Base-by-base conservation (phyloP, 2,113 vertebrate genomes). In the Cyprinodon brontotheroides region DNA sequence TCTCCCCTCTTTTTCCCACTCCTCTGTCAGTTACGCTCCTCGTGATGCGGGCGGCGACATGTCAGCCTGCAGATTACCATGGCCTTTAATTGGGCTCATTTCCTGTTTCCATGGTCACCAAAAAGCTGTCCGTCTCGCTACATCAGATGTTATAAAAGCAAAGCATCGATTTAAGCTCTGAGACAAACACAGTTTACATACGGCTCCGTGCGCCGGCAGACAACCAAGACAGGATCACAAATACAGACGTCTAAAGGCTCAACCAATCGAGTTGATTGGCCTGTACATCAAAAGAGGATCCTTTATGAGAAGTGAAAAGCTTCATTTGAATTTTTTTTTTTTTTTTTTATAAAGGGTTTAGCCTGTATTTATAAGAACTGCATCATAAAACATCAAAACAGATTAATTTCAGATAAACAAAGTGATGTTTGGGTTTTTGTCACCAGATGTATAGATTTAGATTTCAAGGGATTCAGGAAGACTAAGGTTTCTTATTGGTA, bases 51-150 rank as follows among this genome's bases (percentile, higher is more conserved):
- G 72, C 48, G 61, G 74, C 72, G 70, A 65, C 70, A 77, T 82
- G 84, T 86, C 84, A 79, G 75, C 38, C 53, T 10, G 72, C 47
- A 84, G 61, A 87, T 80, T 81, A 69, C 72, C 59, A 4, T 70
- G 68, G 70, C 64, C 66, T 73, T 61, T 81, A 76, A 88, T 77
- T 29, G 0, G 37, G 70, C 82, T 91, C 81, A 87, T 90, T 88
- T 84, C 65, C 84, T 20, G 74, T 92, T 89, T 84, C 88, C 85
- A 89, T 90, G 82, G 91, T 65, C 87, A 88, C 87, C 77, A 73
- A 80, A 74, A 81, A 88, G 78, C 87, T 87, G 89, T 81, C 79
- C 76, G 59, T 87, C 80, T 81, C 60, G 14, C 57, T 80, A 50
- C 78, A 47, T 81, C 77, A 79, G 12, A 77, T 72, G 70, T 72